Conservation (phyloP, 2,797 vertebrate species). For the Cichlasoma orientale region DNA sequence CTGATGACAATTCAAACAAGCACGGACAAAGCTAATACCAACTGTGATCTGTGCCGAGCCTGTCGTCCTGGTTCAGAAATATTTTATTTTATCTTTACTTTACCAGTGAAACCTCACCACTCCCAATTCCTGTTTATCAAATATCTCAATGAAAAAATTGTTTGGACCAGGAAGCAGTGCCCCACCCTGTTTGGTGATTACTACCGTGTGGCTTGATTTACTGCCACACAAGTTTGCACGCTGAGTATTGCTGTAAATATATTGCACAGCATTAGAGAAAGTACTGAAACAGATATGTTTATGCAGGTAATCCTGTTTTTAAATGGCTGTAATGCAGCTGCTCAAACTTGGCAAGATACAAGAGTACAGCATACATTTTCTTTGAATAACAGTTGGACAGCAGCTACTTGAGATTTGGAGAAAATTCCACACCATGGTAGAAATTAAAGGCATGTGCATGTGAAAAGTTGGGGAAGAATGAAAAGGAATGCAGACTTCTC, state of each 20-base stretch:
- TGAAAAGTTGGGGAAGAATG: conserved; percentile 71
- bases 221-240: conserved; percentile 9
- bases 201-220: conserved; percentile 42
- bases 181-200: conserved; percentile 4
- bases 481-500: conserved; percentile 62
- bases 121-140: background rate
- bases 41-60: background rate
- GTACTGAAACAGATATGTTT: background rate
- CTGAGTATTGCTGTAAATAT: conserved; percentile 16
- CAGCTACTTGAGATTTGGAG: conserved; percentile 58
- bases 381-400: conserved; percentile 35
- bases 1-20: conserved; percentile 24
- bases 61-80: background rate
- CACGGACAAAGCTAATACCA: conserved; percentile 13
- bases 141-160: background rate
- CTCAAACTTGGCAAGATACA: background rate
- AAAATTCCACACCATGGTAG: conserved; percentile 73
- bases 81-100: background rate
- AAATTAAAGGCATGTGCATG: conserved; percentile 73
- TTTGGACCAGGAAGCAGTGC: background rate
- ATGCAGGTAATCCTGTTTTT: background rate
- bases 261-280: background rate
- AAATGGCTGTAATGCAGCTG: background rate
- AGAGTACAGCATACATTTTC: conserved; percentile 33
- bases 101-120: background rate